Evolutionary conservation across 1,140 invertebrate species (phyloP).

Genomic region (Rhagoletis pomonella): DNA sequence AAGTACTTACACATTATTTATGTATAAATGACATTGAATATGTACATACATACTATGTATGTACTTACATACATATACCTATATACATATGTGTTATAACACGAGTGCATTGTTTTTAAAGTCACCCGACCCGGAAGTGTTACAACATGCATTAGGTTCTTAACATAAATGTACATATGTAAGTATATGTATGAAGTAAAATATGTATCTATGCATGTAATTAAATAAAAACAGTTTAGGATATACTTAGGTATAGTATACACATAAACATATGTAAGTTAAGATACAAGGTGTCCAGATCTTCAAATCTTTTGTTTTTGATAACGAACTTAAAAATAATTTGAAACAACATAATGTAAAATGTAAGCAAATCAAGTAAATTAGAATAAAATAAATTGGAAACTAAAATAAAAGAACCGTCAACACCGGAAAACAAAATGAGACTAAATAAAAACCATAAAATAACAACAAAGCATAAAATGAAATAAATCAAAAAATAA

Average conservation of each 20-base stretch:
- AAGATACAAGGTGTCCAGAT: not conserved
- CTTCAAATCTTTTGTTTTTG: not conserved
- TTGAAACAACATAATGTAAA: not conserved
- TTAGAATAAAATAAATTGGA: no score
- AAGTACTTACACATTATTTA: not conserved
- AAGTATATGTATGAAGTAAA: no score
- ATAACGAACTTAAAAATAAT: not conserved
- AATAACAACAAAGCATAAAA: no score
- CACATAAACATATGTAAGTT: not conserved
- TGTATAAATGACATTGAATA: slow-evolving; percentile 33
- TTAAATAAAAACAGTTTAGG: no score
- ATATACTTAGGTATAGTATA: not conserved
- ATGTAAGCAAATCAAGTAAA: not conserved
- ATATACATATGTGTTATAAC: not conserved
- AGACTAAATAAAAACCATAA: no score
- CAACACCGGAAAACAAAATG: no score
- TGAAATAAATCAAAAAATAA: no score
- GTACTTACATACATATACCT: no score
- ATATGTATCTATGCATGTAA: no score
- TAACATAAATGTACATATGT: not conserved
- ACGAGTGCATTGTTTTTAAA: slow-evolving; percentile 11
- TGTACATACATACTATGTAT: not conserved
- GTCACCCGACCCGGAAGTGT: slow-evolving; percentile 22
- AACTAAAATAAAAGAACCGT: no score
- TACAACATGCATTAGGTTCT: slow-evolving; percentile 18